Evolutionary conservation across 2,888 invertebrate genomes (phyloP).

Genomic region (Ormyrus nitidulus): DNA sequence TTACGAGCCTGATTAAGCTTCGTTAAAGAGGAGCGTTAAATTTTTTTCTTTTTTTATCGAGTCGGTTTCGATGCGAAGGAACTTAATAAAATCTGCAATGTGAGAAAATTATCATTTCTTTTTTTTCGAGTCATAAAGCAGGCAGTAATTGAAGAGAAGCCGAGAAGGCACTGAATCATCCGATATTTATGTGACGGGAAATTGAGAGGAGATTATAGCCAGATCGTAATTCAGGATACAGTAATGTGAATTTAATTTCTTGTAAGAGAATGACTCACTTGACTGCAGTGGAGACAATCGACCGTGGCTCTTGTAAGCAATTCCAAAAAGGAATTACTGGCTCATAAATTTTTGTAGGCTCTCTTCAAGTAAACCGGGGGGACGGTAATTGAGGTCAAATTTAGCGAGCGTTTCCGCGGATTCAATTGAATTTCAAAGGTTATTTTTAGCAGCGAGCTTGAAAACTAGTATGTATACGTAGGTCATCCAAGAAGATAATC

Average conservation of each 20-base stretch:
- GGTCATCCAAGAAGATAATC: too few species aligned
- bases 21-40: too few species aligned
- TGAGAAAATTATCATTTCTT: neutral
- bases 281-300: conserved; percentile 38
- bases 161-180: conserved; percentile 20
- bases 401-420: too few species aligned
- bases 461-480: too few species aligned
- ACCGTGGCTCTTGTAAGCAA: conserved; percentile 17
- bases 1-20: too few species aligned
- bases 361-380: neutral
- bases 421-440: too few species aligned
- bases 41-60: too few species aligned
- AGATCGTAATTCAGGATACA: conserved; percentile 13
- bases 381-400: too few species aligned
- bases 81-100: too few species aligned
- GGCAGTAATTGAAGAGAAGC: neutral
- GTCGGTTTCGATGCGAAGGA: too few species aligned
- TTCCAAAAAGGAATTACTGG: conserved; percentile 15
- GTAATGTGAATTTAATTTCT: conserved; percentile 35
- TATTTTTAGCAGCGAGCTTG: too few species aligned
- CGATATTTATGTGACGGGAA: neutral
- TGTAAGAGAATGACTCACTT: conserved; percentile 18
- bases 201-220: neutral
- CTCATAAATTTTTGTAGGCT: neutral
- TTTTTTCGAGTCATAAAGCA: conserved; percentile 6